Percentiles rank a stretch among this genome's conserved stretches.
Conservation (phyloP, 2,113 vertebrate genomes). For the Macquaria ambigua region DNA sequence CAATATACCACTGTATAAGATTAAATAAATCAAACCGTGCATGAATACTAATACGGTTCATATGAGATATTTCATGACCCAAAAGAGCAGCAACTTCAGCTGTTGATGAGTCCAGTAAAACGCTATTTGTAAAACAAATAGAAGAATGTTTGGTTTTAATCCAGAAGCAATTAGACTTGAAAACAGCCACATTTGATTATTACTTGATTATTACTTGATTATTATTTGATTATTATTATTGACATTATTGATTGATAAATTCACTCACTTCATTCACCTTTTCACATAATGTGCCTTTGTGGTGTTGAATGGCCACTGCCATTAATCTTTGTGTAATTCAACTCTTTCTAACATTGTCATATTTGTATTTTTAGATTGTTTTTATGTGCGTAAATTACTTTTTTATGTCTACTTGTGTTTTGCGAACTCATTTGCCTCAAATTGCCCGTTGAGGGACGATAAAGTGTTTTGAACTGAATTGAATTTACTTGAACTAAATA, state of each 20-base stretch:
- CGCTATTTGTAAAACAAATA: neutral
- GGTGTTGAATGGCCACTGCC: too few relatives aligned
- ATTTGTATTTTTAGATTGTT: neutral
- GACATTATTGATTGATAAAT: neutral
- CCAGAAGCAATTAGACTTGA: neutral
- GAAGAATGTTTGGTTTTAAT: neutral
- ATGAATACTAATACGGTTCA: conserved; percentile 16
- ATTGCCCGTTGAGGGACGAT: neutral
- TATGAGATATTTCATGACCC: neutral
- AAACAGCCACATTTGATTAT: too few relatives aligned
- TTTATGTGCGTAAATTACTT: neutral
- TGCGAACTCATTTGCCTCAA: neutral
- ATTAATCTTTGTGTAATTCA: neutral
- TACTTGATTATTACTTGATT: too few relatives aligned
- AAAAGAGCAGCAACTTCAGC: neutral
- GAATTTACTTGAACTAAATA: neutral
- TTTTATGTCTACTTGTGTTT: neutral
- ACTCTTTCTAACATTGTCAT: neutral
- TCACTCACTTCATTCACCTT: neutral
- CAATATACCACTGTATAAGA: neutral
- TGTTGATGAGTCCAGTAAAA: neutral
- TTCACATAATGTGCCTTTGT: neutral
- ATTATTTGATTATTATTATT: too few relatives aligned
- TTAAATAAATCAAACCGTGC: conserved; percentile 22
- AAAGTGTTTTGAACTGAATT: neutral